These are phyloP conservation scores for Scaptomyza montana DNA, from an alignment of 1,140 invertebrate genomes.

Conservation along the genomic window DNA sequence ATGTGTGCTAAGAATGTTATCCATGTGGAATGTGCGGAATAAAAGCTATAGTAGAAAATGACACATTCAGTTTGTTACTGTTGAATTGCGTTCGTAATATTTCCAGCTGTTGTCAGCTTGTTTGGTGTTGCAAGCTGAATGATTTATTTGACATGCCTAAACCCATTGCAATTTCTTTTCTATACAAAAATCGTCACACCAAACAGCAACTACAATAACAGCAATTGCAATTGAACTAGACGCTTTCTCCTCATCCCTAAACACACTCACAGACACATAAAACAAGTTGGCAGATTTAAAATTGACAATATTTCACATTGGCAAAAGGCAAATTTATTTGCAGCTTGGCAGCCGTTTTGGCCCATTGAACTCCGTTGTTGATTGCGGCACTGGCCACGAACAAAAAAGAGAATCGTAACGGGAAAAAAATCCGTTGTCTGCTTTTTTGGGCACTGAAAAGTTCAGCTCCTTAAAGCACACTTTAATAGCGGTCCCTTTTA, in stretches of 20 bases:
- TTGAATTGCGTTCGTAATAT: constrained; percentile 22
- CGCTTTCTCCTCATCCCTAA: constrained; percentile 1
- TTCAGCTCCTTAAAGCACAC: constrained; percentile 32
- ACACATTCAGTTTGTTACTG: constrained; percentile 3
- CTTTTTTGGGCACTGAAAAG: constrained; percentile 22
- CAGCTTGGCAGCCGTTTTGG: constrained; percentile 63
- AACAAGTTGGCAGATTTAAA: constrained; percentile 40
- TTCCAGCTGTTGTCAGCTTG: constrained; percentile 22
- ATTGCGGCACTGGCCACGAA: constrained; percentile 50
- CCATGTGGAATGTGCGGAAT: not conserved
- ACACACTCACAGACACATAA: constrained; percentile 15
- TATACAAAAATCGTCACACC: constrained; percentile 19
- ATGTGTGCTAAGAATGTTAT: not conserved
- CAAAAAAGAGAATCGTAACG: constrained; percentile 19
- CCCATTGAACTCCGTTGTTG: constrained; percentile 74
- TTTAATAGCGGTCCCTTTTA: constrained; percentile 39
- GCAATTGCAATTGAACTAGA: constrained; percentile 28
- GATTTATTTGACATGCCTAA: constrained; percentile 44
- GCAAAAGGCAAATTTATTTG: constrained; percentile 74
- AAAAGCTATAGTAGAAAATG: constrained; percentile 2
- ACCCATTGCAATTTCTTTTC: constrained; percentile 24
- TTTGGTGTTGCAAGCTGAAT: constrained; percentile 36
- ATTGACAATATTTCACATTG: constrained; percentile 75
- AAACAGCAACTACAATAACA: constrained; percentile 23
- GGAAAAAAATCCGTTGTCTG: constrained; percentile 21